Evolutionary conservation across 2,888 invertebrate genomes (phyloP), one percentile per base, ranked within the genome.

Genomic region (Cerceris rybyensis): DNA sequence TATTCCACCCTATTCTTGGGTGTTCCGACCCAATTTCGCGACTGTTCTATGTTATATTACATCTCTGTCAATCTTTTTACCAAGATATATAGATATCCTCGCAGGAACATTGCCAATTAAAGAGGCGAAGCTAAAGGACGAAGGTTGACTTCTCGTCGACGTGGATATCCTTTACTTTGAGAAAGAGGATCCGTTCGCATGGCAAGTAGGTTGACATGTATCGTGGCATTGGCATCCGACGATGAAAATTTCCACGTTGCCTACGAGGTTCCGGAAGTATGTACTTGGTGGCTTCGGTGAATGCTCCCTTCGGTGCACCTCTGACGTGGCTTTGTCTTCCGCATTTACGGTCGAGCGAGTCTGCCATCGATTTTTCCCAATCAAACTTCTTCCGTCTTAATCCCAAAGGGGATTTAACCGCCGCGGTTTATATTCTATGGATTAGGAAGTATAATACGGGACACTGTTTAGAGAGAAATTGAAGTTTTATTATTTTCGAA

Each of bases 231-330:
- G 54, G 52, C 28, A 49, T n/a, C 61, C 69, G 43, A 54, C 54
- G 60, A 54, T 41, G 49, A 43, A 65, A 71, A 50, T 71, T 71
- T 64, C n/a, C 65, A 28, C 49, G 71, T 59, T 43, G 71, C 46
- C 11, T 59, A 60, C 28, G 46, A 46, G 17, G 54, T 39, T 43
- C 61, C 70, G 42, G 61, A 70, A 70, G 61, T 55, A 63, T 28
- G 28, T 8, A 46, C 61, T 55, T 54, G 43, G 54, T 55, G 61
- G 17, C 43, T 67, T 46, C 57, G 39, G 39, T 46, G 57, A 57
- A 57, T 67, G 57, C 66, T 57, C 46, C 55, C 66, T 67, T 57
- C 46, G 46, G 55, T 43, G 55, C 57, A 28, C 14, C 57, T 57
- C 57, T 49, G 57, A 39, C 57, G 28, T 57, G 28, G 57, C 46